phyloP scores from a whole-genome alignment of 2,888 invertebrate genomes.

The Drosophila percnosoma region DNA sequence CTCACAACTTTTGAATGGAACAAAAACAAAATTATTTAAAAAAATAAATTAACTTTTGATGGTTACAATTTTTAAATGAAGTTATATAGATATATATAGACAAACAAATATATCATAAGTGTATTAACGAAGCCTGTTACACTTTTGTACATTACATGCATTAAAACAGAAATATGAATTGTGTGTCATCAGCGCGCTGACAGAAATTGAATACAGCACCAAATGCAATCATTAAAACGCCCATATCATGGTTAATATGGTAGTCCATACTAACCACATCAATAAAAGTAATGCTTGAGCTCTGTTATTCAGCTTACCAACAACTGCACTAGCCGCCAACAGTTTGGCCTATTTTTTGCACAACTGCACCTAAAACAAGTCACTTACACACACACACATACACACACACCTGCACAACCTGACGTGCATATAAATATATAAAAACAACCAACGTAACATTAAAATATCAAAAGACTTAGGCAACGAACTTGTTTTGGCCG shows the following conservation, averaged over 20 bases:
- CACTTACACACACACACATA: conserved; percentile 32
- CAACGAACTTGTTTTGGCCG: conserved; percentile 72
- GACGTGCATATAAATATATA: conserved; percentile 57
- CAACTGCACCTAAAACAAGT: conserved; percentile 63
- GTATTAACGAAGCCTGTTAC: not conserved
- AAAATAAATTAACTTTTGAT: no score
- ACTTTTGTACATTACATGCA: not conserved
- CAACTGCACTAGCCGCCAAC: conserved; percentile 62
- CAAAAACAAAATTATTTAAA: not conserved
- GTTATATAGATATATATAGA: not conserved
- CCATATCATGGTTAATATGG: conserved; percentile 11
- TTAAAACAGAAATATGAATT: not conserved
- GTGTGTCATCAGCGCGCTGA: not conserved
- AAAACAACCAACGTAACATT: conserved; percentile 54
- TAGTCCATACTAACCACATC: conserved; percentile 8
- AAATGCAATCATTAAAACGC: conserved; percentile 28
- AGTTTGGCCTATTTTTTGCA: conserved; percentile 74
- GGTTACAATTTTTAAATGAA: not conserved
- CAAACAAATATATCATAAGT: not conserved
- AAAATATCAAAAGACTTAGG: conserved; percentile 72
- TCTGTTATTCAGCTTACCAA: conserved; percentile 41
- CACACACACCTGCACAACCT: conserved; percentile 28
- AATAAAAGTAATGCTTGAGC: conserved; percentile 44
- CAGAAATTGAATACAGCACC: conserved; percentile 2
- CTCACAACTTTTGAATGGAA: not conserved